Conservation (phyloP, 2,888 invertebrate genomes). For the Tricholauxania praeusta region DNA sequence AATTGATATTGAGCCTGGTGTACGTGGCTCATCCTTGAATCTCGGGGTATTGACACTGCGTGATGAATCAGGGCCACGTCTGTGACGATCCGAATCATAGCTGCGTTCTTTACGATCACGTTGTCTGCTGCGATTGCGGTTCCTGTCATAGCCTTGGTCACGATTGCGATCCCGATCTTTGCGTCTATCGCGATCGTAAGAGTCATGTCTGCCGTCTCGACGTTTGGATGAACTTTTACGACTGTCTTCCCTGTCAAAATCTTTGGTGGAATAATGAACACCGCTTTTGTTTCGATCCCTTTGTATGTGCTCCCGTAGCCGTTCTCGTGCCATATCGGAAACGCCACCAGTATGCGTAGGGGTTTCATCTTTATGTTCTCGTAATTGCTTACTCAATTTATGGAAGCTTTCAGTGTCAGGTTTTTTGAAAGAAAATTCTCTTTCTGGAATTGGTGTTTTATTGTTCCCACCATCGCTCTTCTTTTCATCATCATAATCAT, state of each 20-base stretch:
- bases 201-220: slow-evolving; percentile 47
- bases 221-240: slow-evolving; percentile 53
- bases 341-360: slow-evolving; percentile 96
- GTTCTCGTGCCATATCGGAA: slow-evolving; percentile 75
- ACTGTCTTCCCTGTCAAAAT: slow-evolving; percentile 49
- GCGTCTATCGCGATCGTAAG: slow-evolving; percentile 54
- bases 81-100: slow-evolving; percentile 47
- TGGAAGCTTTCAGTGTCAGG: slow-evolving; percentile 63
- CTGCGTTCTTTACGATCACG: slow-evolving; percentile 47
- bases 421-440: slow-evolving; percentile 65
- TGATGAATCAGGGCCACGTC: slow-evolving; percentile 57
- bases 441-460: slow-evolving; percentile 44
- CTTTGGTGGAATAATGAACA: slow-evolving; percentile 52
- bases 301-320: slow-evolving; percentile 76
- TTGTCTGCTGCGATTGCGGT: slow-evolving; percentile 51
- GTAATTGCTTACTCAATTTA: slow-evolving; percentile 74
- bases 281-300: slow-evolving; percentile 63
- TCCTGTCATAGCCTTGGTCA: slow-evolving; percentile 47
- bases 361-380: slow-evolving; percentile 86
- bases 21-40: slow-evolving; percentile 88
- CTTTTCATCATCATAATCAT: slow-evolving; percentile 68
- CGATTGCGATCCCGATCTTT: slow-evolving; percentile 56
- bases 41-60: slow-evolving; percentile 70
- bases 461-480: slow-evolving; percentile 45
- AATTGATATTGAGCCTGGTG: slow-evolving; percentile 78